Evolutionary conservation across 2,113 vertebrate genomes (phyloP), one percentile per base, ranked within the genome.

Genomic region (Parotia lawesii): DNA sequence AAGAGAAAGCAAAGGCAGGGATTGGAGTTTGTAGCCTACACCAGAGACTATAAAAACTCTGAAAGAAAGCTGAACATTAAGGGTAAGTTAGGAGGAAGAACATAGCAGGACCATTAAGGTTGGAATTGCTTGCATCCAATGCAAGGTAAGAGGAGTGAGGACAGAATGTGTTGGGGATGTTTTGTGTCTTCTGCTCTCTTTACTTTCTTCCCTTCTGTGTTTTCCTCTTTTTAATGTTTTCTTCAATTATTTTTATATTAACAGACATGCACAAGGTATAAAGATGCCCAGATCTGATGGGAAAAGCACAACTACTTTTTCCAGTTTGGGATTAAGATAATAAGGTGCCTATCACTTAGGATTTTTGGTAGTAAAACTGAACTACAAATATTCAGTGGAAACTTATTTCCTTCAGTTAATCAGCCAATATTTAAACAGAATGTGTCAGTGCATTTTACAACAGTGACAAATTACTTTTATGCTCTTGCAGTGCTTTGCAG

Each of bases 1-100:
- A 98, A 98, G 97, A 98, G 96, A 97, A 97, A 97, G 96, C 93
- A 93, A 85, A 97, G 95, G 95, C 98, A 98, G 97, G 97, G 97
- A 97, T 93, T 94, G 93, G 97, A 97, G 79, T 97, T 94, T 96
- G 94, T 94, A 64, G 85, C 51, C 57, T 96, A 76, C 87, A 93
- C 57, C 92, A 88, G 77, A 85, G 95, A 89, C 89, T 97, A 96
- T 94, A 96, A 95, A 97, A 96, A 60, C 81, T 95, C 96, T 82
- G 94, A 77, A 85, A 95, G 94, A 51, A 91, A 95, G 86, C 76
- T 86, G 92, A 92, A 75, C 67, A 92, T 95, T 48, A 90, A 74
- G 90, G 72, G 81, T 90, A 89, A 96, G 73, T 90, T 97, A 95
- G 80, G 62, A 79, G 61, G 29, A 82, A 90, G 92, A 80, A 71